Base-by-base conservation (phyloP, 2,888 invertebrate species). In the Onthophagus sagittarius region DNA sequence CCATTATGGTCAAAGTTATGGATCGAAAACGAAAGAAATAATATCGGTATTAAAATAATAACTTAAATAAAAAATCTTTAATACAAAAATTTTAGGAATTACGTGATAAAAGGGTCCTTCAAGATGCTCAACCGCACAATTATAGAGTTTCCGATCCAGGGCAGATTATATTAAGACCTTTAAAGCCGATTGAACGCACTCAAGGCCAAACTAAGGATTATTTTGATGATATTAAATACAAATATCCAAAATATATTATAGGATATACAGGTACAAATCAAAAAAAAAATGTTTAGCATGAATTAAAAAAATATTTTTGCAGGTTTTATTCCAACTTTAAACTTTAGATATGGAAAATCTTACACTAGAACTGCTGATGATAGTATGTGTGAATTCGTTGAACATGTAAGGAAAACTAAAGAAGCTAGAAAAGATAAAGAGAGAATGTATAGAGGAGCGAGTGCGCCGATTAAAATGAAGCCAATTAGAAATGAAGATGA, bases 1-100 rank as follows among this genome's bases (percentile, higher is more conserved):
- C 81, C 90, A 90, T 70, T 91, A 89, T 80, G 92, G 92, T 69
- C 90, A 91, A 83, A 88, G 91, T 81, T 92, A 92, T 83, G 92
- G 92, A 14, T 89, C 91, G 77, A 90, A 89, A 82, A 92, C 92
- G 2, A 87, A 91, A 78, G 91, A 92, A 81, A 92, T 92, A 76
- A 86, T 92, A 77, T 86, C 88, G 84, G 92, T 87, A 82, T 80
- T 5, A 64, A 63, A 32, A 64, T 5, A 15, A 39, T 39, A 63
- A 62, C 32, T 63, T 13, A 63, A 31, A 63, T 71, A 33, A 3
- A 62, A n/a, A 63, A 39, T 13, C 15, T 15, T 53, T 2, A 13
- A 53, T 62, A 62, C 9, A 62, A 14, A 15, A 53, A 64, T 15
- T 71, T 74, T 77, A 87, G 87, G 86, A 87, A 75, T 80, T 87